Evolutionary conservation across 1,140 invertebrate species (phyloP), one percentile per base, ranked within the genome.

Genomic region (Brachionus plicatilis): DNA sequence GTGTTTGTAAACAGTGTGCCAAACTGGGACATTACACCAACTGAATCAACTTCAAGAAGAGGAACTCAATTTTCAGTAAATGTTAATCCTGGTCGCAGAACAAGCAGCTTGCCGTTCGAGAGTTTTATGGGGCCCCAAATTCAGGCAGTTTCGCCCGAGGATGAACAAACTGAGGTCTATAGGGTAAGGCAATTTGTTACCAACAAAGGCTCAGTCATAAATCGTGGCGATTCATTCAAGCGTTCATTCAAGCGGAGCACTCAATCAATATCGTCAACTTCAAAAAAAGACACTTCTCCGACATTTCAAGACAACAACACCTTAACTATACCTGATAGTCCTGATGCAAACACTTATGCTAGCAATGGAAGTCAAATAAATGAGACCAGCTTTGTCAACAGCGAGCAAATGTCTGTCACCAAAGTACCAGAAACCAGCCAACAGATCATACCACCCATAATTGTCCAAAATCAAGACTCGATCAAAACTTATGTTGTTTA

Each of bases 211-310:
- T 68, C 43, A 20, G 82, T 83, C 3, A 83, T 68, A 33, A 68
- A 68, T 20, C 43, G 82, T 20, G 60, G 82, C 17, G 82, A 83
- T 70, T 83, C 82, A 24, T 83, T 83, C 65, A 83, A 83, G 17
- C 60, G 82, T 17, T 83, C 82, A 70, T 83, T 83, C 41, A 83
- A 83, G 27, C 60, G 65, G 17, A 70, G 65, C 20, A 82, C 56
- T n/a, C 79, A 82, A 82, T 82, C 79, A n/a, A 82, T 82, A 17
- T 82, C 79, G 14, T 82, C 79, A 6, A 82, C 41, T 82, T 27
- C 17, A 27, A 76, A 76, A 47, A 76, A 76, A 47, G 45, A 50
- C 43, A 76, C 14, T 3, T 50, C 45, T 17, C 41, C 41, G 27
- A 76, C 20, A 37, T 47, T 37, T 76, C 20, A 50, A 50, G 45